Conservation (phyloP, 2,797 vertebrate species). For the Myiotriccus ornatus region DNA sequence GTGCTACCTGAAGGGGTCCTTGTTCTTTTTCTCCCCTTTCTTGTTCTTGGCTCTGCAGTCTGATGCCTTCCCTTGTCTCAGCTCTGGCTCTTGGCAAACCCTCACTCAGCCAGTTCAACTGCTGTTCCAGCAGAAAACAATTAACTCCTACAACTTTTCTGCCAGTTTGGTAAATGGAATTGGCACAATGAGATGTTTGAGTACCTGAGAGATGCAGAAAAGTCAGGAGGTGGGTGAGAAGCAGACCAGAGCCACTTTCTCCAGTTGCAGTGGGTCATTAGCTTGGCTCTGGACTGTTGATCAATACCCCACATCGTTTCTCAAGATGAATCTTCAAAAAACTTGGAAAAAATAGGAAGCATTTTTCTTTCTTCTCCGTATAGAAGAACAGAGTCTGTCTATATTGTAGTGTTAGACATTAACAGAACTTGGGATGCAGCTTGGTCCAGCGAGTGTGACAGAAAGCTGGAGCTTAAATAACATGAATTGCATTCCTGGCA, state of each 20-base stretch:
- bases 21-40: not conserved
- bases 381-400: not conserved
- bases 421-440: not conserved
- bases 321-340: not conserved
- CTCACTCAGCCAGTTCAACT: not conserved
- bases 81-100: not conserved
- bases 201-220: not conserved
- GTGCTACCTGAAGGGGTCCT: not conserved
- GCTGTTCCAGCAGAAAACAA: not conserved
- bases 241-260: not conserved
- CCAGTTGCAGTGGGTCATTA: not conserved
- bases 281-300: not conserved
- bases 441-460: not conserved
- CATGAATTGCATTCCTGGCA: not conserved
- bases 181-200: not conserved
- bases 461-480: not conserved
- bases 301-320: not conserved
- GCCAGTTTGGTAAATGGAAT: not conserved
- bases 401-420: not conserved
- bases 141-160: not conserved
- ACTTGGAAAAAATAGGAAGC: not conserved
- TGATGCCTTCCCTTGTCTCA: not conserved
- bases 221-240: not conserved
- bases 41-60: not conserved
- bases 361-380: not conserved